Conservation (phyloP, 2,888 invertebrate species). For the Meganola albula region DNA sequence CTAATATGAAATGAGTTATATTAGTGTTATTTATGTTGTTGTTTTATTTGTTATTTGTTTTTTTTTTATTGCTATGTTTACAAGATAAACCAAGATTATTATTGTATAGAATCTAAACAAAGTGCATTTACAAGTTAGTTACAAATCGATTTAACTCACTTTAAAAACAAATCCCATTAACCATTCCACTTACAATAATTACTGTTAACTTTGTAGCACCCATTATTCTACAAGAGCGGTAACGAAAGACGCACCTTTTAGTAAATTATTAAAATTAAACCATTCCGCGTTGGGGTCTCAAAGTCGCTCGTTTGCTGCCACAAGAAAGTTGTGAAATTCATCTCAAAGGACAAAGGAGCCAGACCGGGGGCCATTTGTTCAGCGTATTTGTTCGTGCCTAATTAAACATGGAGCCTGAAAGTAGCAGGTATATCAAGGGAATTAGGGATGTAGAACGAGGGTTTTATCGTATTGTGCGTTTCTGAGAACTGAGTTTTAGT, state of each 20-base stretch:
- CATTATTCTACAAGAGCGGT: conserved; percentile 25
- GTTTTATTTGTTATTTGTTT: no score
- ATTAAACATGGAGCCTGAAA: conserved; percentile 66
- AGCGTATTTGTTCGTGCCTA: conserved; percentile 70
- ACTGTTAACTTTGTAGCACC: conserved; percentile 14
- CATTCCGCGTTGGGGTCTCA: conserved; percentile 54
- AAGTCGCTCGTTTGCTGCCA: conserved; percentile 54
- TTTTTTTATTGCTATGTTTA: no score
- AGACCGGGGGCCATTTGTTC: conserved; percentile 64
- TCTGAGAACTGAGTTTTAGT: not conserved
- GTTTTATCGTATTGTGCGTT: conserved; percentile 33
- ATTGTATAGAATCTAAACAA: no score
- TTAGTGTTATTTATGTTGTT: no score
- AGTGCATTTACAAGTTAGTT: no score
- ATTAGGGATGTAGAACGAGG: conserved; percentile 37
- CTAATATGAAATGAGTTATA: no score
- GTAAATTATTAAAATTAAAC: conserved; percentile 65
- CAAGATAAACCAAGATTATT: no score
- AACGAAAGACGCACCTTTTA: conserved; percentile 44
- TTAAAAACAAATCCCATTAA: no score
- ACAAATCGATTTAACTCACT: no score
- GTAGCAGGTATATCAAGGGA: conserved; percentile 46
- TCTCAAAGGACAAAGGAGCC: conserved; percentile 68
- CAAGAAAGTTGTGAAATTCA: conserved; percentile 68
- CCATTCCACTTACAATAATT: no score